These are phyloP conservation scores for Rhombomys opimus DNA, from an alignment of 2,113 vertebrate genomes.

Conservation along the genomic window DNA sequence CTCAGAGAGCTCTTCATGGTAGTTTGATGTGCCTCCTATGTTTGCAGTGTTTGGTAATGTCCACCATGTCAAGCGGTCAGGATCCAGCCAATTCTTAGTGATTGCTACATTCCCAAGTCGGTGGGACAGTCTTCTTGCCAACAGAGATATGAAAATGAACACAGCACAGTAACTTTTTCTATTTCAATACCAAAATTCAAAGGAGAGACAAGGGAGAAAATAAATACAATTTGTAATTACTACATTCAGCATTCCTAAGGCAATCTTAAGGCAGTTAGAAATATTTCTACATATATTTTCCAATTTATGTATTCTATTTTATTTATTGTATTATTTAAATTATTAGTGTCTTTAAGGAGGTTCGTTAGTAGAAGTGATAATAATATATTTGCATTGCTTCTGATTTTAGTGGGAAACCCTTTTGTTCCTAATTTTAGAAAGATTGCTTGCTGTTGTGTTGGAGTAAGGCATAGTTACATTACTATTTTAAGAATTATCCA, in stretches of 20 bases:
- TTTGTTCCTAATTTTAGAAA: not conserved
- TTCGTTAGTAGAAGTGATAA: not conserved
- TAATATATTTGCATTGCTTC: not conserved
- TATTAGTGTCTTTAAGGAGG: not conserved
- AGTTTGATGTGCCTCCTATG: not conserved
- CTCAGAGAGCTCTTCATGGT: not conserved
- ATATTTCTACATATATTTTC: not conserved
- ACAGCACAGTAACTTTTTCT: not conserved
- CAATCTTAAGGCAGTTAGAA: not conserved
- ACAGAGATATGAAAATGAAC: not conserved
- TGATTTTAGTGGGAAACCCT: not conserved
- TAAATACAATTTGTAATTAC: not conserved
- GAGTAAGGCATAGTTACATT: not conserved
- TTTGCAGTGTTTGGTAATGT: not conserved
- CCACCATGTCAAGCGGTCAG: not conserved
- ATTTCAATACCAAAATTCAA: not conserved
- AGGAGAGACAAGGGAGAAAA: not conserved
- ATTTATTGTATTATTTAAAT: not conserved
- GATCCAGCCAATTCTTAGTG: not conserved
- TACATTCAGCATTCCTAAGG: not conserved
- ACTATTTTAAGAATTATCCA: not conserved
- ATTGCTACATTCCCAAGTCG: not conserved
- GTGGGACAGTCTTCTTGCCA: not conserved
- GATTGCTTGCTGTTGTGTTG: not conserved
- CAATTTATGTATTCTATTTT: not conserved